Percentiles rank a stretch among this genome's conserved stretches.
These are phyloP conservation scores for Eurytoma californica DNA, from an alignment of 2,888 invertebrate species.

Conservation along the genomic window DNA sequence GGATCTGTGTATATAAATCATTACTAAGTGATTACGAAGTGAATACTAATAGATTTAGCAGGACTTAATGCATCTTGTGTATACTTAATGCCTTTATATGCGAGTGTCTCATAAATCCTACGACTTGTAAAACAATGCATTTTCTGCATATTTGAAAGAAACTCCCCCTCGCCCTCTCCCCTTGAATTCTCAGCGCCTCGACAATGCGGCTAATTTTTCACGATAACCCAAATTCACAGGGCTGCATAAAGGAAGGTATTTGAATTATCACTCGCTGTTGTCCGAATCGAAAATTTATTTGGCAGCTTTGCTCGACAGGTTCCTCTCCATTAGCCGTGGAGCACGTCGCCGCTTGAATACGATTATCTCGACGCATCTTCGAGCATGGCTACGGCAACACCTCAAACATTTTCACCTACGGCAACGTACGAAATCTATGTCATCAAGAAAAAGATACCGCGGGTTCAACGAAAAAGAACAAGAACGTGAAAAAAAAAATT, in stretches of 20 bases:
- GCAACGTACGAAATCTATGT: slow-evolving; percentile 45
- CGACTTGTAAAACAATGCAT: slow-evolving; percentile 41
- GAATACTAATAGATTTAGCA: slow-evolving; percentile 49
- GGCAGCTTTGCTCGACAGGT: slow-evolving; percentile 2
- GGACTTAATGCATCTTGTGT: not conserved
- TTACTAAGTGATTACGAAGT: slow-evolving; percentile 51
- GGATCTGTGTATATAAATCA: slow-evolving; percentile 48
- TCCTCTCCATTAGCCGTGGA: slow-evolving; percentile 43
- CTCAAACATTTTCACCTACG: slow-evolving; percentile 40
- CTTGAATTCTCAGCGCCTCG: slow-evolving; percentile 42
- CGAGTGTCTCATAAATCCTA: slow-evolving; percentile 44
- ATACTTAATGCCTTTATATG: not conserved
- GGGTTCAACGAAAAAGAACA: not conserved
- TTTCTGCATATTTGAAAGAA: slow-evolving; percentile 44
- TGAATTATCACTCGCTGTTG: slow-evolving; percentile 40
- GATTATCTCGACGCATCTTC: slow-evolving; percentile 39
- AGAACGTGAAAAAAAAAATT: not conserved
- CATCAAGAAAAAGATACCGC: slow-evolving; percentile 20
- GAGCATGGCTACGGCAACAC: slow-evolving; percentile 19
- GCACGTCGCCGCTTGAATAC: slow-evolving; percentile 37
- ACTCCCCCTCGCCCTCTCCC: not conserved
- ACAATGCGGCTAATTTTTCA: slow-evolving; percentile 36
- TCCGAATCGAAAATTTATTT: slow-evolving; percentile 50
- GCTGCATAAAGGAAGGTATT: slow-evolving; percentile 23
- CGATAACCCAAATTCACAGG: slow-evolving; percentile 26